phyloP scores from a whole-genome alignment of 2,113 vertebrate species.

The Peucedramus taeniatus region DNA sequence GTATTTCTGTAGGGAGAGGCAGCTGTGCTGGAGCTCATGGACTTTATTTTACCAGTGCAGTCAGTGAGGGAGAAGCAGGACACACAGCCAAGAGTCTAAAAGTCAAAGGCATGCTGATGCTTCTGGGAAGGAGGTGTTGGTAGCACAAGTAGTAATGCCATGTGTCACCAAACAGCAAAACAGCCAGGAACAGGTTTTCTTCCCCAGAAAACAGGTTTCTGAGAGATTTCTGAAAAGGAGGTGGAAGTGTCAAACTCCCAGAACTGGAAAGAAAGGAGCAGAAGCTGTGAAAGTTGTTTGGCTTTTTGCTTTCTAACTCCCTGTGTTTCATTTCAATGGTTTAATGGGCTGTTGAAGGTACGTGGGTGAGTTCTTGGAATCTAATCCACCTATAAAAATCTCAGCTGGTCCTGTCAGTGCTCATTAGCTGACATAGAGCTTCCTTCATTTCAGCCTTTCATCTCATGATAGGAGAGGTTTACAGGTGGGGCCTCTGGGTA shows the following conservation, averaged over 20 bases:
- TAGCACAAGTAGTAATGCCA: background rate
- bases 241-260: background rate
- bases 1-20: background rate
- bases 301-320: background rate
- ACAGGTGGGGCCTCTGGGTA: background rate
- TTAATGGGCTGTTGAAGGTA: background rate
- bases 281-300: background rate
- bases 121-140: background rate
- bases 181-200: background rate
- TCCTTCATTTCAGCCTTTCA: background rate
- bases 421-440: background rate
- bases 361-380: background rate
- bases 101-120: background rate
- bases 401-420: background rate
- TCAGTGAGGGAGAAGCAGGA: background rate
- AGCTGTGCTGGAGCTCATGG: background rate
- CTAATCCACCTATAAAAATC: background rate
- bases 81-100: background rate
- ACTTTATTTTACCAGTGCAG: background rate
- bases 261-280: background rate
- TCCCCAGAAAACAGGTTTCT: background rate
- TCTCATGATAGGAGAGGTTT: background rate
- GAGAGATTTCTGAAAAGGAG: background rate
- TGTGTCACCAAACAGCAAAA: background rate
- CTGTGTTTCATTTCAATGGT: background rate